Evolutionary conservation across 2,888 invertebrate species (phyloP).

Genomic region (Timandra comae): DNA sequence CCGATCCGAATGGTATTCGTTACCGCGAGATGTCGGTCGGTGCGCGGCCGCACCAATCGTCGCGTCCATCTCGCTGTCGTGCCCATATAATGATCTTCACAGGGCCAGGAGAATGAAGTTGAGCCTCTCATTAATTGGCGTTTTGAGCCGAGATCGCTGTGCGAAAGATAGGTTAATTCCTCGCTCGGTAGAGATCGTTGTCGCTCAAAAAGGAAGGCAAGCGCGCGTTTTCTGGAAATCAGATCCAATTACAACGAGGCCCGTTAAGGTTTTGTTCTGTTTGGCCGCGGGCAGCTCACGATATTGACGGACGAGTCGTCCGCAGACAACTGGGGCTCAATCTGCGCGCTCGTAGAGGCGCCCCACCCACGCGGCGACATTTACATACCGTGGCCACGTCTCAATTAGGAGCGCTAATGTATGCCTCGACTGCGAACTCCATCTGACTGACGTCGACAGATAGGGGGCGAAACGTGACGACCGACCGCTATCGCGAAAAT

Average conservation of each 20-base stretch:
- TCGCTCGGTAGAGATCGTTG: slow-evolving; percentile 71
- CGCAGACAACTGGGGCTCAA: slow-evolving; percentile 43
- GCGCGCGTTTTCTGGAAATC: slow-evolving; percentile 75
- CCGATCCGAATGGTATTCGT: slow-evolving; percentile 70
- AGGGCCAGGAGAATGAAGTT: slow-evolving; percentile 76
- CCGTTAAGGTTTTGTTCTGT: slow-evolving; percentile 74
- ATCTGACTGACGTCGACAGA: slow-evolving; percentile 71
- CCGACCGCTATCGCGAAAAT: slow-evolving; percentile 64
- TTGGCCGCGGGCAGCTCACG: slow-evolving; percentile 61
- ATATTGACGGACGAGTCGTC: slow-evolving; percentile 60
- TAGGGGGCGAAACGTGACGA: slow-evolving; percentile 72
- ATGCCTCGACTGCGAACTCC: slow-evolving; percentile 70
- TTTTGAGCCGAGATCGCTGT: slow-evolving; percentile 75
- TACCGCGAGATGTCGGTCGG: slow-evolving; percentile 71
- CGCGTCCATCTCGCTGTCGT: slow-evolving; percentile 76
- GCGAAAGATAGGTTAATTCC: slow-evolving; percentile 77
- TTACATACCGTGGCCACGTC: slow-evolving; percentile 75
- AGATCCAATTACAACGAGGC: slow-evolving; percentile 74
- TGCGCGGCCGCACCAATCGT: slow-evolving; percentile 67
- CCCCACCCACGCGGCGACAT: slow-evolving; percentile 74
- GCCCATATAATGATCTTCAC: slow-evolving; percentile 77
- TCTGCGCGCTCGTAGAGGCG: slow-evolving; percentile 45
- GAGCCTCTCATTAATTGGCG: slow-evolving; percentile 77
- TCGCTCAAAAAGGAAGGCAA: slow-evolving; percentile 73
- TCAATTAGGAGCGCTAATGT: slow-evolving; percentile 77